Conservation (phyloP, 2,888 invertebrate genomes). For the Dione juno region DNA sequence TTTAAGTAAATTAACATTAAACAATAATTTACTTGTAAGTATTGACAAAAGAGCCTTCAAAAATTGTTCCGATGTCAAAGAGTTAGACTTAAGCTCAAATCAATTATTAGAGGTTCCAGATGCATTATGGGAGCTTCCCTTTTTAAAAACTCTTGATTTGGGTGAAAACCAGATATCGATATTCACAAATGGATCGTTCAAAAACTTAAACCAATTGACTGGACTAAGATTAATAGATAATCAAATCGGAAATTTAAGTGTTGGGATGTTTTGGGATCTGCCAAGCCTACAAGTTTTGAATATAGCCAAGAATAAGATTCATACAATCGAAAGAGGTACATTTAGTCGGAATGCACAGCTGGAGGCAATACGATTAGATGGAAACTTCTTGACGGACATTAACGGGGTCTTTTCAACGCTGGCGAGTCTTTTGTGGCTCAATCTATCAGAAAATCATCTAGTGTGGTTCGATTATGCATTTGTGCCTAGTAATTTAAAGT, state of each 20-base stretch:
- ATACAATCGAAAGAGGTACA: conserved; percentile 91
- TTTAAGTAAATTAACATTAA: conserved; percentile 91
- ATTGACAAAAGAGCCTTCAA: conserved; percentile 92
- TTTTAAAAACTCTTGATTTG: conserved; percentile 94
- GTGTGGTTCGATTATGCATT: conserved; percentile 97
- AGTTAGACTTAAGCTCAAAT: conserved; percentile 94
- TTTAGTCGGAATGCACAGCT: conserved; percentile 92
- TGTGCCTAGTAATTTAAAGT: conserved; percentile 93
- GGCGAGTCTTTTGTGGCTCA: conserved; percentile 92
- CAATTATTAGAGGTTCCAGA: conserved; percentile 91
- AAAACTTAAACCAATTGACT: conserved; percentile 92
- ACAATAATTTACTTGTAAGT: conserved; percentile 91
- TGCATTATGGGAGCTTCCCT: conserved; percentile 90
- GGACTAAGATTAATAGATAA: conserved; percentile 95
- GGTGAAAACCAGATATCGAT: conserved; percentile 95
- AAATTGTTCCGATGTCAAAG: conserved; percentile 94
- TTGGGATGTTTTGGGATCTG: conserved; percentile 94
- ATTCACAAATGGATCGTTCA: conserved; percentile 93
- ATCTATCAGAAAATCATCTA: conserved; percentile 94
- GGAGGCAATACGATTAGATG: conserved; percentile 93
- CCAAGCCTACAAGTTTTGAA: conserved; percentile 93
- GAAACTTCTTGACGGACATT: conserved; percentile 93
- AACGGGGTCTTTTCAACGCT: conserved; percentile 94
- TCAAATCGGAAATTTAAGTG: conserved; percentile 92
- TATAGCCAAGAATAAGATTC: conserved; percentile 94